Evolutionary conservation across 2,113 vertebrate species (phyloP).

Genomic region (Tonatia bakeri): DNA sequence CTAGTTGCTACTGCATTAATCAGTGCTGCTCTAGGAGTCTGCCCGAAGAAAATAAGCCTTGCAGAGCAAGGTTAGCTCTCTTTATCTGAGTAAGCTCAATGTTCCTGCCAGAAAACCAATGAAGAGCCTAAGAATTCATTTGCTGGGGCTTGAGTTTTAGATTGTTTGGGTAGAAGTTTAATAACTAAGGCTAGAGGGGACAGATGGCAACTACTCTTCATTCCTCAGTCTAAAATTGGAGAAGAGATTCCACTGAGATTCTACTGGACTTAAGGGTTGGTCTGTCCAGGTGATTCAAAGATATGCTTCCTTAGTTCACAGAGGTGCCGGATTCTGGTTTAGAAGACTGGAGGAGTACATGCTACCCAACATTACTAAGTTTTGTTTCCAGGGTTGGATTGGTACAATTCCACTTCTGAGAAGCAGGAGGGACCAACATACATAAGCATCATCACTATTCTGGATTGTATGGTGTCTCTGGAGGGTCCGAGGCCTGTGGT

Average conservation of each 20-base stretch:
- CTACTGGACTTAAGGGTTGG: neutral
- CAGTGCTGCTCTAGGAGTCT: neutral
- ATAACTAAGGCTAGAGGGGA: neutral
- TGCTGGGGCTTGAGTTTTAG: neutral
- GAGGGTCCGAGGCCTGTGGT: conserved; percentile 87
- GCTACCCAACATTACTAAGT: neutral
- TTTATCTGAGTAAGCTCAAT: neutral
- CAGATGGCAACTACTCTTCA: neutral
- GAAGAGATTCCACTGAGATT: neutral
- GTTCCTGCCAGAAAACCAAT: neutral
- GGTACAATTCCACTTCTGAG: neutral
- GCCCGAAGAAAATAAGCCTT: neutral
- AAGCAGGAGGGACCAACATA: conserved; percentile 76
- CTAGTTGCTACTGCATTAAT: neutral
- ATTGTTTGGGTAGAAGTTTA: neutral
- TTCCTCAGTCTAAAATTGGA: neutral
- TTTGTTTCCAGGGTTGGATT: neutral
- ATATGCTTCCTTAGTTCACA: neutral
- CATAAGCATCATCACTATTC: conserved; percentile 96
- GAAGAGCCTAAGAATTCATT: neutral
- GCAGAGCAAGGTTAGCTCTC: neutral
- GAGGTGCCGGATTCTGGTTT: neutral
- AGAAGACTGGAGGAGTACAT: fast-evolving
- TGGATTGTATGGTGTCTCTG: conserved; percentile 99
- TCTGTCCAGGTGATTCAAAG: neutral